These are phyloP conservation scores for Colinus virginianus DNA, from an alignment of 2,113 vertebrate genomes.

Conservation along the genomic window DNA sequence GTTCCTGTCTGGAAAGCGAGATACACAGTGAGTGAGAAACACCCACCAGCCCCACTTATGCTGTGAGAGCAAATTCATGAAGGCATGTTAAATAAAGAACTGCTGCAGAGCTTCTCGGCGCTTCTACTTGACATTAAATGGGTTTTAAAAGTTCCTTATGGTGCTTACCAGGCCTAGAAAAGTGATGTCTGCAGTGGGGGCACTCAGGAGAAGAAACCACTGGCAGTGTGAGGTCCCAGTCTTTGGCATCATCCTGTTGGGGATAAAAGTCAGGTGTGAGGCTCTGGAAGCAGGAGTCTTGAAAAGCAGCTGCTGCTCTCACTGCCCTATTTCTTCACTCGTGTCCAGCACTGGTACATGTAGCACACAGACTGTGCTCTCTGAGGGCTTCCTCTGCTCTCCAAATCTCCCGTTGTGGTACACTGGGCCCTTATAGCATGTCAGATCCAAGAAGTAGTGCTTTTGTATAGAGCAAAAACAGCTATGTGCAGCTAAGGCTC, in stretches of 20 bases:
- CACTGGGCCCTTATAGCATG: not conserved
- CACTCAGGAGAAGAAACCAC: not conserved
- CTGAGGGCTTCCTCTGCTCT: not conserved
- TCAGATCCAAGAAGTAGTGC: not conserved
- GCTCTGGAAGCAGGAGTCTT: not conserved
- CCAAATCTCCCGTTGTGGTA: not conserved
- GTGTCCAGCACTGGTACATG: too few relatives aligned
- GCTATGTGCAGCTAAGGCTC: not conserved
- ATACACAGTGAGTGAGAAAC: conserved; percentile 88
- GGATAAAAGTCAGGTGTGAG: not conserved
- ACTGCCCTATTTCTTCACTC: not conserved
- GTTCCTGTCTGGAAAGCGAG: conserved; percentile 98
- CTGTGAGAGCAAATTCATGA: not conserved
- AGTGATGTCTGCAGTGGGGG: not conserved
- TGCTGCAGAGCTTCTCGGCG: not conserved
- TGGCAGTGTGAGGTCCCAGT: not conserved
- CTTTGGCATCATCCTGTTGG: not conserved
- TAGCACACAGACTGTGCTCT: not conserved
- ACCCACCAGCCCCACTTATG: not conserved
- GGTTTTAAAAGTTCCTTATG: not conserved
- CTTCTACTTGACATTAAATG: not conserved
- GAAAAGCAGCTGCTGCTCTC: not conserved
- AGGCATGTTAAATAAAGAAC: not conserved
- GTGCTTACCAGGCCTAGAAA: not conserved
- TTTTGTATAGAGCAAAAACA: not conserved